Percentiles rank a stretch among this genome's conserved stretches.
Conservation (phyloP, 2,797 vertebrate genomes). For the Sebastes glaucus region DNA sequence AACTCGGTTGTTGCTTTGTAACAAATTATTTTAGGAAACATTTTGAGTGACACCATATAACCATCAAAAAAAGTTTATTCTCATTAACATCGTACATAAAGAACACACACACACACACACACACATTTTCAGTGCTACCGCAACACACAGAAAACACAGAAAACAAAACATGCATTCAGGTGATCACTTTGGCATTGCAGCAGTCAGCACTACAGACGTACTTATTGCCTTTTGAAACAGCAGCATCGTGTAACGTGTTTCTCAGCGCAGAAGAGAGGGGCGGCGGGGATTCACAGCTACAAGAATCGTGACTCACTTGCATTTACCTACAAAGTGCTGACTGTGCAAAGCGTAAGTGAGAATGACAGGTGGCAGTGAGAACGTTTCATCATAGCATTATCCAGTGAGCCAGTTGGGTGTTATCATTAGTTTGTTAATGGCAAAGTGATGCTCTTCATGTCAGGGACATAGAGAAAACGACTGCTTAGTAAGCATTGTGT, state of each 20-base stretch:
- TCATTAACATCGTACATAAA: constrained; percentile 20
- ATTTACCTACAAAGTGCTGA: constrained; percentile 80
- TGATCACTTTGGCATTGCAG: constrained; percentile 74
- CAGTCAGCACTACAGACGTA: constrained; percentile 76
- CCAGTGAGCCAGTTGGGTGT: constrained; percentile 78
- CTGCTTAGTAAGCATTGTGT: constrained; percentile 65
- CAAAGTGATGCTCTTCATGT: constrained; percentile 77
- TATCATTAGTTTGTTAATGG: constrained; percentile 86
- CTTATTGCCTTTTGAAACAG: constrained; percentile 30
- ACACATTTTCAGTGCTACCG: constrained; percentile 31
- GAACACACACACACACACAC: constrained; percentile 23
- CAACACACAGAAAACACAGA: constrained; percentile 52
- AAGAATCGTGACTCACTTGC: constrained; percentile 58
- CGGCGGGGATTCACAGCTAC: constrained; percentile 29
- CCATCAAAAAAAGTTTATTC: constrained; percentile 22
- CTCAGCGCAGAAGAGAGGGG: constrained; percentile 21
- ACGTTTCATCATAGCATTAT: constrained; percentile 79
- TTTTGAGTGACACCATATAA: constrained; percentile 7
- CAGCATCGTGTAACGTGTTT: constrained; percentile 14
- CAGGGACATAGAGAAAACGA: constrained; percentile 63
- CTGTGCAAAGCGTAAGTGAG: constrained; percentile 78
- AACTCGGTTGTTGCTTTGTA: constrained; percentile 6
- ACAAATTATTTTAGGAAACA: constrained; percentile 10
- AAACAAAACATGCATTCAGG: constrained; percentile 75
- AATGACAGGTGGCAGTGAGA: constrained; percentile 77